phyloP scores from a whole-genome alignment of 1,140 invertebrate species.

The Ips typographus region DNA sequence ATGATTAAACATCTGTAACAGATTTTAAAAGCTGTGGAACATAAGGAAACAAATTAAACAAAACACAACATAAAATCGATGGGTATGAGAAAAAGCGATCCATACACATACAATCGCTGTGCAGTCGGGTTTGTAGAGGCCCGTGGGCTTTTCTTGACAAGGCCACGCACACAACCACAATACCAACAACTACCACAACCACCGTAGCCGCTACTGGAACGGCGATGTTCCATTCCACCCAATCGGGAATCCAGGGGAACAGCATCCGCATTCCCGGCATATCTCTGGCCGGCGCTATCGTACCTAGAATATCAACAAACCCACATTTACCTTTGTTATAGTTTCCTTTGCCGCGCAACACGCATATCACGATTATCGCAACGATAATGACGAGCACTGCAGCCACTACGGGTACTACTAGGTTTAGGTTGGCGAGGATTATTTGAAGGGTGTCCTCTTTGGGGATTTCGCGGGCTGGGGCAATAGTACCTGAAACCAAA shows the following conservation, averaged over 20 bases:
- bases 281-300: slow-evolving; percentile 73
- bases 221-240: slow-evolving; percentile 83
- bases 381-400: slow-evolving; percentile 89
- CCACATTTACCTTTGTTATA: slow-evolving; percentile 74
- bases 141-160: slow-evolving; percentile 73
- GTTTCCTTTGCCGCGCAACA: slow-evolving; percentile 77
- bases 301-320: slow-evolving; percentile 61
- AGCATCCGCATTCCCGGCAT: slow-evolving; percentile 58
- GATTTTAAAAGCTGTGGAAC: too few species aligned
- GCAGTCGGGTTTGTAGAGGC: slow-evolving; percentile 73
- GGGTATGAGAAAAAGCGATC: slow-evolving; percentile 27
- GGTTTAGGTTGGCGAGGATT: slow-evolving; percentile 84
- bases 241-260: slow-evolving; percentile 80
- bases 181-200: slow-evolving; percentile 83
- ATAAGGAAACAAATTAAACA: slow-evolving; percentile 9
- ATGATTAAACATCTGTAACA: too few species aligned
- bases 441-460: slow-evolving; percentile 82
- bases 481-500: slow-evolving; percentile 87
- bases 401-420: slow-evolving; percentile 91
- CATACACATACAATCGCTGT: slow-evolving; percentile 64
- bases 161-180: slow-evolving; percentile 85
- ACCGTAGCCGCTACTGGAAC: slow-evolving; percentile 82
- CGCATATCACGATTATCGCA: slow-evolving; percentile 88
- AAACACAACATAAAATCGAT: slow-evolving; percentile 14
- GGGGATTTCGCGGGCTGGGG: slow-evolving; percentile 82